Percentiles rank a stretch among this genome's conserved stretches.
Conservation (phyloP, 2,113 vertebrate species). For the Corydoras maculifer region DNA sequence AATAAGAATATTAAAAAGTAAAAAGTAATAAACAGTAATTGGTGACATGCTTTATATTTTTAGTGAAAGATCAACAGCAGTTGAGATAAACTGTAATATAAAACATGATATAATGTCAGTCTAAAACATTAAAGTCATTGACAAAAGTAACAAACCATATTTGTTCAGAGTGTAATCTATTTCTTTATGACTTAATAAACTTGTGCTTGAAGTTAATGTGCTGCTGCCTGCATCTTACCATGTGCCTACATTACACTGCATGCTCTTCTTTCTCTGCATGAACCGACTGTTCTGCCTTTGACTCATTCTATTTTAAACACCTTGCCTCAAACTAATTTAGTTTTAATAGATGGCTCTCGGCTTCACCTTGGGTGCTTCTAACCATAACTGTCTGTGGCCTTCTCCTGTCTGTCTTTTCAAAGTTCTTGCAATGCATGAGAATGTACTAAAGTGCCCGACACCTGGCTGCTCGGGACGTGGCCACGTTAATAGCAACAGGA, state of each 20-base stretch:
- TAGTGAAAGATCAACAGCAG: too few species aligned
- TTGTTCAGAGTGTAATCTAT: too few species aligned
- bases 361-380: constrained; percentile 57
- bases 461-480: constrained; percentile 98
- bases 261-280: constrained; percentile 26
- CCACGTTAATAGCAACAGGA: constrained; percentile 99
- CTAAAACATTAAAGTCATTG: too few species aligned
- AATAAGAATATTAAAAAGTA: too few species aligned
- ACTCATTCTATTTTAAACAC: constrained; percentile 4
- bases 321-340: constrained; percentile 22
- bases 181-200: not conserved
- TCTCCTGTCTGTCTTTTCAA: constrained; percentile 79
- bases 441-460: constrained; percentile 99
- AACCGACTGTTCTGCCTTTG: constrained; percentile 4
- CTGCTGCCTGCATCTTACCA: constrained; percentile 29
- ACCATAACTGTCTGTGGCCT: constrained; percentile 66
- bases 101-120: too few species aligned
- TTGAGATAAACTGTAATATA: too few species aligned
- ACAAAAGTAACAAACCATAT: too few species aligned
- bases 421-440: constrained; percentile 99
- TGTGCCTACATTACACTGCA: constrained; percentile 4
- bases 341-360: constrained; percentile 25
- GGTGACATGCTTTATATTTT: too few species aligned
- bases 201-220: not conserved
- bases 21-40: too few species aligned